These are phyloP conservation scores for Pharmacophagus antenor DNA, from an alignment of 2,888 invertebrate species.

Conservation along the genomic window DNA sequence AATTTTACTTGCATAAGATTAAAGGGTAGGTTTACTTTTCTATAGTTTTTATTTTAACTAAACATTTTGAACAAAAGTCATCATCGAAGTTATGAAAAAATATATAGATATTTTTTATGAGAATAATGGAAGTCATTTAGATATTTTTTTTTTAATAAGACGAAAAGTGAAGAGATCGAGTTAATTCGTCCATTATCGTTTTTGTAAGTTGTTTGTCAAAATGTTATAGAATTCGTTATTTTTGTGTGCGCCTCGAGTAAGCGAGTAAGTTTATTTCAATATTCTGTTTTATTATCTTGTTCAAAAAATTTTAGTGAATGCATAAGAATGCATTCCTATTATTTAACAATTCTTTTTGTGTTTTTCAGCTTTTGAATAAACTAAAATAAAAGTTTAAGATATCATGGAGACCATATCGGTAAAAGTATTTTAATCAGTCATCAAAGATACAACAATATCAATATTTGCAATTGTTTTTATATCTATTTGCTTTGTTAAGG, in stretches of 20 bases:
- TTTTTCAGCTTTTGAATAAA: background rate
- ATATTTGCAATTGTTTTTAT: too few species aligned
- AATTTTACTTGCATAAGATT: background rate
- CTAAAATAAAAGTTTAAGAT: too few species aligned
- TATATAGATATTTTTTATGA: background rate
- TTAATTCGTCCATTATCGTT: conserved; percentile 1
- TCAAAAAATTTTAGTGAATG: background rate
- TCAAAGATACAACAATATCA: too few species aligned
- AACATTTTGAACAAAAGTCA: background rate
- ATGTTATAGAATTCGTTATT: background rate
- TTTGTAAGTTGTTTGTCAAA: background rate
- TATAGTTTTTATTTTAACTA: background rate
- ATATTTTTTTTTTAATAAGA: background rate
- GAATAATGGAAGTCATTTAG: background rate
- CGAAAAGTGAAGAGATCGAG: background rate
- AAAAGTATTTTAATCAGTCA: too few species aligned
- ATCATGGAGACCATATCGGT: too few species aligned
- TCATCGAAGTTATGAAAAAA: too few species aligned
- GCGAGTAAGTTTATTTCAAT: background rate
- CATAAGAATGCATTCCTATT: too few species aligned
- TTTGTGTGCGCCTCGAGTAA: background rate
- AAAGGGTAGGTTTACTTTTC: background rate
- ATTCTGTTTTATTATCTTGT: background rate
- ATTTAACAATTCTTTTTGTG: too few species aligned
- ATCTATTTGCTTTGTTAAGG: too few species aligned